Evolutionary conservation across 2,113 vertebrate genomes (phyloP).

Genomic region (Podarcis raffonei): DNA sequence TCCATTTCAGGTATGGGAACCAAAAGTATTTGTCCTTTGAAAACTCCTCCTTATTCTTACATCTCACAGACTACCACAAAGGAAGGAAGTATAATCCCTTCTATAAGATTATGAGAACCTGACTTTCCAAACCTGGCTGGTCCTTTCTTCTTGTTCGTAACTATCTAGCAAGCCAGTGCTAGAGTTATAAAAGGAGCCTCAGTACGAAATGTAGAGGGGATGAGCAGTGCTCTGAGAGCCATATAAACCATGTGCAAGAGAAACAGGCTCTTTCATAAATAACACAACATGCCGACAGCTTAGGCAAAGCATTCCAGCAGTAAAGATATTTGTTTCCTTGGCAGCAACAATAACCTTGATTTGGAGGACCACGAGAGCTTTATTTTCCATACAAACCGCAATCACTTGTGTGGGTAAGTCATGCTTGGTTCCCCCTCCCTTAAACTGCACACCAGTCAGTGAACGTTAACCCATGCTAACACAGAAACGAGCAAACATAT

Average conservation of each 20-base stretch:
- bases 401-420: neutral
- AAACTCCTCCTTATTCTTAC: neutral
- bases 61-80: neutral
- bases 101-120: neutral
- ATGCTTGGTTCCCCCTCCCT: neutral
- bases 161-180: neutral
- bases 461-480: neutral
- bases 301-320: neutral
- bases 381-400: neutral
- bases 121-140: neutral
- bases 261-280: neutral
- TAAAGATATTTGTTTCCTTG: neutral
- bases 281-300: neutral
- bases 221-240: neutral
- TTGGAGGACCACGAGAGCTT: neutral
- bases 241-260: neutral
- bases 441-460: neutral
- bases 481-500: neutral
- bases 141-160: neutral
- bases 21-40: neutral
- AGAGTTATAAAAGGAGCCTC: neutral
- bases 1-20: neutral
- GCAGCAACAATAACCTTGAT: conserved; percentile 17
- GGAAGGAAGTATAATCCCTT: neutral
- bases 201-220: neutral